Percentiles rank a stretch among this genome's conserved stretches.
These are phyloP conservation scores for Sylvicola cinctus DNA, from an alignment of 2,888 invertebrate species.

Conservation along the genomic window DNA sequence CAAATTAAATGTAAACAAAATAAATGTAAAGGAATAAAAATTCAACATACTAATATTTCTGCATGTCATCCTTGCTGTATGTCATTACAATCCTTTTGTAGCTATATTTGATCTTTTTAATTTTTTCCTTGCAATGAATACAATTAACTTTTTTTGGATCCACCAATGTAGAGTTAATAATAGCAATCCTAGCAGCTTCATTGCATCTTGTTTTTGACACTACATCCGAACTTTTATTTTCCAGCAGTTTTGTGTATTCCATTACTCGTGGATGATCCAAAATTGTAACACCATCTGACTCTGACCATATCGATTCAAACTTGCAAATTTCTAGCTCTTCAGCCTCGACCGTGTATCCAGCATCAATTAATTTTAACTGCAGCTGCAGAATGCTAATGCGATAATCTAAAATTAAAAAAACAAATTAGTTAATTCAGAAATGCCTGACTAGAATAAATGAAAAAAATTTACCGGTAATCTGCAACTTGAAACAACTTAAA, in stretches of 20 bases:
- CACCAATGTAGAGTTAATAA: constrained; percentile 17
- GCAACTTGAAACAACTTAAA: constrained; percentile 44
- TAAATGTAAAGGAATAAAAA: not conserved
- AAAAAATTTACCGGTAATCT: constrained; percentile 35
- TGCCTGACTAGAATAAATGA: not conserved
- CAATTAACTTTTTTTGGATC: constrained; percentile 15
- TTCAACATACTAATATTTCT: constrained; percentile 8
- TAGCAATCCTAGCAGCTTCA: constrained; percentile 16
- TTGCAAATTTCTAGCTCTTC: constrained; percentile 36
- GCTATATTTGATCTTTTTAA: constrained; percentile 16
- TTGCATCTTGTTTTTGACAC: constrained; percentile 17
- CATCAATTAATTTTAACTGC: constrained; percentile 52
- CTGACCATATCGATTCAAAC: constrained; percentile 16
- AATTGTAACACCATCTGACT: constrained; percentile 19
- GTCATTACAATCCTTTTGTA: constrained; percentile 18
- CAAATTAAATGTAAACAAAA: constrained; percentile 1
- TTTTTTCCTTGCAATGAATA: constrained; percentile 15
- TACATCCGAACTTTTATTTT: constrained; percentile 6
- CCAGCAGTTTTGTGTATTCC: constrained; percentile 25
- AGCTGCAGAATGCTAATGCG: constrained; percentile 23
- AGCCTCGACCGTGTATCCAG: constrained; percentile 52
- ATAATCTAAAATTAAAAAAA: constrained; percentile 16
- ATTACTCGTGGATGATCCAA: constrained; percentile 27
- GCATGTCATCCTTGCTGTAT: constrained; percentile 16
- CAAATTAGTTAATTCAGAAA: not conserved